Conservation (phyloP, 2,888 invertebrate genomes). For the Operophtera brumata region DNA sequence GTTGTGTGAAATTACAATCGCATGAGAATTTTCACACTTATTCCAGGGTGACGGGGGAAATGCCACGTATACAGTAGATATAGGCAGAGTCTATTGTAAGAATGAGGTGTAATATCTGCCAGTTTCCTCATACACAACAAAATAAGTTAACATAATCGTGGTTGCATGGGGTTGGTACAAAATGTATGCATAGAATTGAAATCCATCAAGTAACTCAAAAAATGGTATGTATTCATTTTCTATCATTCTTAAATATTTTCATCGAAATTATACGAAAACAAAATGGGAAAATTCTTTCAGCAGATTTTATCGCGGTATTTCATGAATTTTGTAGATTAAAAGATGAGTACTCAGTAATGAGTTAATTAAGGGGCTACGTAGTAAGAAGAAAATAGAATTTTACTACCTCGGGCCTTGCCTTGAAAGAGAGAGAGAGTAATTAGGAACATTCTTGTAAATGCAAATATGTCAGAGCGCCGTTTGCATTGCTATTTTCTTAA, state of each 20-base stretch:
- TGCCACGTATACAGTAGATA: too few species aligned
- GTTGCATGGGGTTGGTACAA: too few species aligned
- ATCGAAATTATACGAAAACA: constrained; percentile 1
- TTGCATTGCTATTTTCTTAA: not conserved
- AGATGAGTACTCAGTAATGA: constrained; percentile 23
- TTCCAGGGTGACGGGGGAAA: too few species aligned
- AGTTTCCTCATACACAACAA: too few species aligned
- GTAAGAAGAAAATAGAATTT: constrained; percentile 12
- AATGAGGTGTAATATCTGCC: too few species aligned
- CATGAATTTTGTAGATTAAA: constrained; percentile 22
- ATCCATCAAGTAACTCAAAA: too few species aligned
- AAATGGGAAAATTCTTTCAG: constrained; percentile 10
- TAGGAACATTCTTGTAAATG: not conserved
- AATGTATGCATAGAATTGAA: too few species aligned
- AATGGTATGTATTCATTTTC: too few species aligned
- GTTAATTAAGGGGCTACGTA: constrained; percentile 17
- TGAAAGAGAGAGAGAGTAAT: not conserved
- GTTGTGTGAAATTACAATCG: too few species aligned
- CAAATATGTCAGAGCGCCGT: not conserved
- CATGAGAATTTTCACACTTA: too few species aligned
- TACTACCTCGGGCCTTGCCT: not conserved
- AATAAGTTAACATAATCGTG: too few species aligned
- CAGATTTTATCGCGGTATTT: constrained; percentile 21
- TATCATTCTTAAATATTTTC: not conserved
- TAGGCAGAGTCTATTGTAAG: too few species aligned